Base-by-base conservation (phyloP, 2,888 invertebrate genomes). In the Tetranychus piercei region DNA sequence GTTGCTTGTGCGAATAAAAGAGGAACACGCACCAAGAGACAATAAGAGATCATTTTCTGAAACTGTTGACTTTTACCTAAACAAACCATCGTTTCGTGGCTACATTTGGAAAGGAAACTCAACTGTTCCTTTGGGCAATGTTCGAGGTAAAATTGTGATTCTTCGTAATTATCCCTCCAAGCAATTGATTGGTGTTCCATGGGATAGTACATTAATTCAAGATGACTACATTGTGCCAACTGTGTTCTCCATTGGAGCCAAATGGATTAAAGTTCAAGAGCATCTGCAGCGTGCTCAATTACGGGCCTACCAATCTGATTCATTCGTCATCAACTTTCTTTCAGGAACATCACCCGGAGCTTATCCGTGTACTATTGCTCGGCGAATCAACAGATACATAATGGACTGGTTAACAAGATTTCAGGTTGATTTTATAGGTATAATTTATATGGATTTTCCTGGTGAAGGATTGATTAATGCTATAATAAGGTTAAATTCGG, bases 371-470 rank as follows among this genome's bases (percentile, higher is more conserved):
- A 67, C 67, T 1, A 22, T 69, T 23, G 69, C 69, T 5, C 20
- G 34, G 20, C 69, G 75, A n/a, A 75, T 69, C 44, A 75, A 75
- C 20, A 23, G 5, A 55, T 71, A 74, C 9, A 69, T 73, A 15
- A 44, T 44, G 22, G 43, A 73, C 6, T 66, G 44, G 22, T n/a
- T 75, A 8, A 6, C 15, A 18, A 55, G 20, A 15, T 45, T 70
- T 34, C 67, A 22, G 15, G 43, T 69, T 43, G n/a, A 69, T n/a
- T 75, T 20, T 43, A 73, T 75, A 20, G 75, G 73, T 1, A 75
- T 75, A 9, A n/a, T 75, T 15, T 73, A 45, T 66, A 65, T 34
- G 20, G 75, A 75, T 72, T 75, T 75, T 73, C 75, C 75, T n/a
- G 75, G 75, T 4, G 72, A 72, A 64, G 73, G 22, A 7, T 72